These are phyloP conservation scores for Chondrilla cf. caribensis DNA, from an alignment of 37 sponge, comb jelly and placozoan species.

Conservation along the genomic window DNA sequence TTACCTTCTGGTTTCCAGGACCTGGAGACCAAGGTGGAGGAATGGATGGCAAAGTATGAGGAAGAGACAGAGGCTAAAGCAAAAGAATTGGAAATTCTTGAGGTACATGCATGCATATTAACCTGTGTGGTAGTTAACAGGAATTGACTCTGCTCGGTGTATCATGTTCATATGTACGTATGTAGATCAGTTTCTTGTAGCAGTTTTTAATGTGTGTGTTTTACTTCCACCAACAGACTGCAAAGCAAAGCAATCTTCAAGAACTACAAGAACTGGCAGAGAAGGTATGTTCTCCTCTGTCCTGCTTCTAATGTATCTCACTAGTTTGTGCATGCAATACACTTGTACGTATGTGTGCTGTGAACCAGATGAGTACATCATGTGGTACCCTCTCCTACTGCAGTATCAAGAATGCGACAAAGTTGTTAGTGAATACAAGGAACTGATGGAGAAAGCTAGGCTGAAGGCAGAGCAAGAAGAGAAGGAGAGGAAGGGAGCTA, in stretches of 20 bases:
- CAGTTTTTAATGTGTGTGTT: no score
- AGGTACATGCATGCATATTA: no score
- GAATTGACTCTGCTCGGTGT: no score
- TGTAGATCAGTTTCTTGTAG: neutral
- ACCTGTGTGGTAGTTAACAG: no score
- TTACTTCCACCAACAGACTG: no score
- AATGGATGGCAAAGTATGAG: slow-evolving; percentile 93
- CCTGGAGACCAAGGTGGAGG: slow-evolving; percentile 76
- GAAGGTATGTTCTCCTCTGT: slow-evolving; percentile 58
- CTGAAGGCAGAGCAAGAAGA: slow-evolving; percentile 82
- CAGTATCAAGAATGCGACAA: slow-evolving; percentile 89
- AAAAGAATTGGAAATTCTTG: slow-evolving; percentile 61
- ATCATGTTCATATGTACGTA: neutral
- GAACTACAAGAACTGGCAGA: slow-evolving; percentile 77
- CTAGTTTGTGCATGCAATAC: neutral
- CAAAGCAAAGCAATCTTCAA: slow-evolving; percentile 59
- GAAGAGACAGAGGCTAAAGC: slow-evolving; percentile 74
- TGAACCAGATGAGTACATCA: no score
- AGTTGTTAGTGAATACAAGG: slow-evolving; percentile 88
- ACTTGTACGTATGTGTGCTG: neutral
- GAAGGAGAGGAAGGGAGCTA: slow-evolving; percentile 62
- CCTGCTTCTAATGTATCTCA: neutral
- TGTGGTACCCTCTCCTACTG: no score
- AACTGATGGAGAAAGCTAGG: slow-evolving; percentile 80
- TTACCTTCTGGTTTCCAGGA: slow-evolving; percentile 36